phyloP scores from a whole-genome alignment of 2,113 vertebrate genomes.

The Ceratotherium simum region DNA sequence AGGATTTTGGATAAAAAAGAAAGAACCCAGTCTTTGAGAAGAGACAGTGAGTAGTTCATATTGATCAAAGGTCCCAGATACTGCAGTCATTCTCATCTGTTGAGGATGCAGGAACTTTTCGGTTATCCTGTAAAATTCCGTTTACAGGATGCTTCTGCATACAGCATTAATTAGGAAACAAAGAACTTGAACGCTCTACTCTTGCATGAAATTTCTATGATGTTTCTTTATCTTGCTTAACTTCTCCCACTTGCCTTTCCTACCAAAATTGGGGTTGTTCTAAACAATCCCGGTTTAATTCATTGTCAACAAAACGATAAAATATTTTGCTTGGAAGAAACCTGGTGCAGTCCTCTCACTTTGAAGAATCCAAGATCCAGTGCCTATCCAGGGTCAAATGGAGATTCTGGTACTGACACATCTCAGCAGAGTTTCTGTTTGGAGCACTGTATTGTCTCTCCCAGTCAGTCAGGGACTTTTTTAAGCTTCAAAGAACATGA shows the following conservation, averaged over 20 bases:
- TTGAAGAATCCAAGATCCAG: conserved; percentile 63
- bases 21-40: conserved; percentile 64
- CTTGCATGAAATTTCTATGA: conserved; percentile 67
- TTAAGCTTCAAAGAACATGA: conserved; percentile 63
- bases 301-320: conserved; percentile 57
- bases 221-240: conserved; percentile 65
- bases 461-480: conserved; percentile 56
- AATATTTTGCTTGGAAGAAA: conserved; percentile 65
- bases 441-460: conserved; percentile 57
- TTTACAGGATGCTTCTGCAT: conserved; percentile 66
- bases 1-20: conserved; percentile 54
- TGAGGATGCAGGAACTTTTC: conserved; percentile 52
- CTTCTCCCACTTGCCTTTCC: conserved; percentile 38
- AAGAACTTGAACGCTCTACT: conserved; percentile 44
- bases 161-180: conserved; percentile 67
- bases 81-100: conserved; percentile 48
- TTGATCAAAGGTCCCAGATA: conserved; percentile 43
- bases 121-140: conserved; percentile 52
- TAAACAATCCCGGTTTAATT: conserved; percentile 52
- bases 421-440: conserved; percentile 68
- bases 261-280: conserved; percentile 54
- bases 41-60: conserved; percentile 28
- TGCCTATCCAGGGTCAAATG: conserved; percentile 14
- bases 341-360: conserved; percentile 40
- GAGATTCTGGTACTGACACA: conserved; percentile 48